A percentile compares a stretch with the other conserved stretches of the same genome.
Conservation (phyloP, 2,113 vertebrate genomes). For the Gallinago media region DNA sequence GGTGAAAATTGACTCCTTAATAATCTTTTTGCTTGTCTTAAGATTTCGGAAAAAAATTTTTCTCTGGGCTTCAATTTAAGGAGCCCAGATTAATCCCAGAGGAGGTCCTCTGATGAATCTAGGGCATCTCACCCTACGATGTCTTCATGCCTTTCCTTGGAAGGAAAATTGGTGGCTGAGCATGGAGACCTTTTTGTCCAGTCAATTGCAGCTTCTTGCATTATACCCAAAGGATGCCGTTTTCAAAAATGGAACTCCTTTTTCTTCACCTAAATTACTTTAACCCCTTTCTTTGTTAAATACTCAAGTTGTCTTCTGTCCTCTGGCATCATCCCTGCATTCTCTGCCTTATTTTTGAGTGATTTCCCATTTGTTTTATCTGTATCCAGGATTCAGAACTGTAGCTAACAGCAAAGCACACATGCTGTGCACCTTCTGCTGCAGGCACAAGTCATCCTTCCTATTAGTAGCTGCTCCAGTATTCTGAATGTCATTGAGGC, state of each 20-base stretch:
- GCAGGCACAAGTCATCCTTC: not conserved
- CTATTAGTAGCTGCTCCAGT: not conserved
- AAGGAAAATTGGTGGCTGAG: not conserved
- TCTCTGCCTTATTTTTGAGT: not conserved
- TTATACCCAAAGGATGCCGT: not conserved
- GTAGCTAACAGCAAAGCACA: not conserved
- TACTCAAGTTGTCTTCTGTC: not conserved
- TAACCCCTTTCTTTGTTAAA: not conserved
- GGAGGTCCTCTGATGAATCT: not conserved
- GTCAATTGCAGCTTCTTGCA: not conserved
- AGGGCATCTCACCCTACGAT: not conserved
- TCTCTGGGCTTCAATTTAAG: not conserved
- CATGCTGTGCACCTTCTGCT: constrained; percentile 35
- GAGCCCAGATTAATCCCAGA: not conserved
- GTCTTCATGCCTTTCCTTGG: not conserved
- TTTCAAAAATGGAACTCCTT: not conserved
- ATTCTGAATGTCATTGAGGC: not conserved
- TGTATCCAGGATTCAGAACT: not conserved
- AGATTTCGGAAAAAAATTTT: not conserved
- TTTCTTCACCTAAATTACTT: not conserved
- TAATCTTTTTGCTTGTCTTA: not conserved
- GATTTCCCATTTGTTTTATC: constrained; percentile 1
- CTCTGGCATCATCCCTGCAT: not conserved
- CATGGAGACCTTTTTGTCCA: not conserved
- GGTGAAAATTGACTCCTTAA: not conserved